Conservation (phyloP, 2,797 vertebrate species). For the Ficedula albicollis region DNA sequence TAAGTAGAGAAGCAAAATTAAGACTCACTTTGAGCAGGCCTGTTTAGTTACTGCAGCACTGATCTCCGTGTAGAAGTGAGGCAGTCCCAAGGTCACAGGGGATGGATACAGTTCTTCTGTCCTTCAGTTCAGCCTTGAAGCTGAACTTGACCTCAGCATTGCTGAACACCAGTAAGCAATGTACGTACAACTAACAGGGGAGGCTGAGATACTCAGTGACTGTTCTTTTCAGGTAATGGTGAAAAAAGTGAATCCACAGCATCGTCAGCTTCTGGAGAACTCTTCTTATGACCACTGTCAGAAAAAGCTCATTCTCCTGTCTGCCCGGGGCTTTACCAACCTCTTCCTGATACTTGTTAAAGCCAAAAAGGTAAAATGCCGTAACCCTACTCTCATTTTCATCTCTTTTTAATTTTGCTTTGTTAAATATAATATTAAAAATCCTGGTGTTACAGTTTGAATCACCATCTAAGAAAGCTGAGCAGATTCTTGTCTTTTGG, state of each 20-base stretch:
- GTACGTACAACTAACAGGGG: neutral
- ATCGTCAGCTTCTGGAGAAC: conserved; percentile 64
- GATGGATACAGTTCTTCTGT: neutral
- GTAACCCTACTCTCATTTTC: neutral
- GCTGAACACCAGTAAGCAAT: neutral
- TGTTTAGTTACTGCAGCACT: neutral
- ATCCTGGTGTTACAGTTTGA: neutral
- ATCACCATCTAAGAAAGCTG: neutral
- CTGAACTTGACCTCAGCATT: neutral
- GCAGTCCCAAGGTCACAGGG: neutral
- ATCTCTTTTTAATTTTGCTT: neutral
- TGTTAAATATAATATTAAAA: neutral
- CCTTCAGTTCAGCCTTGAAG: neutral
- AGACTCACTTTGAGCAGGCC: neutral
- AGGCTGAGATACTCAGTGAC: neutral
- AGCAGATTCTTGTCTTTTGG: neutral
- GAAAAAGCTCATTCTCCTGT: conserved; percentile 68
- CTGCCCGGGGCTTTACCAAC: conserved; percentile 73
- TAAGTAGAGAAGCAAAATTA: neutral
- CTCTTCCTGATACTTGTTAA: conserved; percentile 73
- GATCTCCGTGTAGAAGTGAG: neutral
- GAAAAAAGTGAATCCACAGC: conserved; percentile 69
- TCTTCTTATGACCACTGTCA: conserved; percentile 47
- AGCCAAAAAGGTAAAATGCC: conserved; percentile 72
- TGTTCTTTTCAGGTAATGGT: conserved; percentile 65